Base-by-base conservation (phyloP, 1,140 invertebrate species). In the Aphidius ervi region DNA sequence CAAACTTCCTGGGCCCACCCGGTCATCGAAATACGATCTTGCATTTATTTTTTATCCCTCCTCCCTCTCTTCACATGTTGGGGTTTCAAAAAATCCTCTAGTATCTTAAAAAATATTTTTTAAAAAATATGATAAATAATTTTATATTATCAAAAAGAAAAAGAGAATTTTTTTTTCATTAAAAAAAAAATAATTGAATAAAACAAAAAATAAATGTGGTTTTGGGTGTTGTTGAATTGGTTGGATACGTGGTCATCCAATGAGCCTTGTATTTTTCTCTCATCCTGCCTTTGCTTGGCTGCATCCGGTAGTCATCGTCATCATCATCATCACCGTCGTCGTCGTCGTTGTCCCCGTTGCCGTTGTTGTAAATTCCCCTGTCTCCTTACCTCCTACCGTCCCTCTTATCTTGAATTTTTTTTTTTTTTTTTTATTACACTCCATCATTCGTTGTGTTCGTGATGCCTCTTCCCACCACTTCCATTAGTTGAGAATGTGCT, bases 381-480 rank as follows among this genome's bases (percentile, higher is more conserved):
- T 39, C 40, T 60, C 8, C 59, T 56, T 45, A 56, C 43, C 52
- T 48, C 9, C 8, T 45, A 41, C 7, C 40, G n/a, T 37, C 43
- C 54, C 23, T 37, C 48, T 46, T 53, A 31, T 59, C 46, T 43
- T 57, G 59, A 20, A 52, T 56, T n/a, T 58, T 46, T 52, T 48
- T 61, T 54, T 16, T 45, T 31, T 43, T 45, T 54, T 56, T 56
- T 58, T 31, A 10, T 43, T n/a, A 41, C 46, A 45, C 50, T 46
- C 7, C 46, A 49, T 43, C 37, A 49, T 9, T 54, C 46, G 46
- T 54, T 45, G 45, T 45, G 58, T 63, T 16, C 54, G 48, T 49
- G 41, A 40, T 43, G 53, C 42, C 48, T 40, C n/a, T 66, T 64
- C 40, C 46, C 46, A 56, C 49, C 41, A 49, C 43, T 54, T 47